Percentiles rank a stretch among this genome's conserved stretches.
phyloP scores from a whole-genome alignment of 2,888 invertebrate species.

The Clusia tigrina region DNA sequence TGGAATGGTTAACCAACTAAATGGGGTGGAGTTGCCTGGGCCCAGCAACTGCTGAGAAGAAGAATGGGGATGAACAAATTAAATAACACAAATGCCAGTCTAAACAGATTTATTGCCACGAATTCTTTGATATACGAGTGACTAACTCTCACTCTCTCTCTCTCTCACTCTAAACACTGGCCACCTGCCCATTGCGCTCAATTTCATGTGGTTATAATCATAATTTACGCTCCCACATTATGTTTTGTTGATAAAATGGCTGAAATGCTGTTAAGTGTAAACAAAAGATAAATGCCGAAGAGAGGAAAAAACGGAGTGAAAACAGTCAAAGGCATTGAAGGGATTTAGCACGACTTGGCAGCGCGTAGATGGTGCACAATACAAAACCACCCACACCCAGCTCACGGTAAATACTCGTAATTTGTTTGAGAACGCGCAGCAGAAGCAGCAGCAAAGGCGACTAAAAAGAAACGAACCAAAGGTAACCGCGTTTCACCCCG shows the following conservation, averaged over 20 bases:
- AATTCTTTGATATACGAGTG: too few relatives aligned
- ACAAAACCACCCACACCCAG: background rate
- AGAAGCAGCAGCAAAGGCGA: too few relatives aligned
- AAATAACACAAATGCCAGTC: conserved; percentile 27
- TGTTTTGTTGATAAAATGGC: background rate
- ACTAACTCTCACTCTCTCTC: too few relatives aligned
- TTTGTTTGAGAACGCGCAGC: too few relatives aligned
- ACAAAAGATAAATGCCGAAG: background rate
- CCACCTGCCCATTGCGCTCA: background rate
- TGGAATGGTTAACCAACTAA: too few relatives aligned
- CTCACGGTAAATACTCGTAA: background rate
- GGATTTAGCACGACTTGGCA: background rate
- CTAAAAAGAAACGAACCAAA: too few relatives aligned
- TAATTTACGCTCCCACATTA: background rate
- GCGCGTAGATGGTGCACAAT: background rate
- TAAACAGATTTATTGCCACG: conserved; percentile 28
- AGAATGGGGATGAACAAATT: conserved; percentile 7
- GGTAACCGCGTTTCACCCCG: conserved; percentile 17
- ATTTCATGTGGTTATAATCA: conserved; percentile 5
- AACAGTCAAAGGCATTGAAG: background rate
- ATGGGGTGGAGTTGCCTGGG: background rate
- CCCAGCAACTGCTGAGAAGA: background rate
- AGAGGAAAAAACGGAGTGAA: background rate
- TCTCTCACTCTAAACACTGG: too few relatives aligned
- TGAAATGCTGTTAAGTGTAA: background rate